phyloP scores from a whole-genome alignment of 2,113 vertebrate genomes.

The Poeciliopsis prolifica region DNA sequence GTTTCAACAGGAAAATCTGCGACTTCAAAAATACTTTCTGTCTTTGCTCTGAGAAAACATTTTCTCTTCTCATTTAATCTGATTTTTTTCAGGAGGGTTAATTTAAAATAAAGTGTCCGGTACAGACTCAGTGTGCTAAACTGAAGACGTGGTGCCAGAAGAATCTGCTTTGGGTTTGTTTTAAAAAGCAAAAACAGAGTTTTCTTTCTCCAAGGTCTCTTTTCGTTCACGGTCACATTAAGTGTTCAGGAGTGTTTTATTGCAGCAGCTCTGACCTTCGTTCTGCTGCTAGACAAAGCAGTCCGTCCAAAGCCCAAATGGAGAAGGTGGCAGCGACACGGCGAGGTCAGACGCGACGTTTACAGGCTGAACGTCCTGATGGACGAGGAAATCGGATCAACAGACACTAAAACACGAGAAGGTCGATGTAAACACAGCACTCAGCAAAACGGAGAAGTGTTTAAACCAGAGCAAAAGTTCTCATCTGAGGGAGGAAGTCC shows the following conservation, averaged over 20 bases:
- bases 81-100: background rate
- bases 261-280: conserved; percentile 6
- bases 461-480: background rate
- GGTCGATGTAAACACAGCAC: background rate
- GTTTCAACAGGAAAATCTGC: background rate
- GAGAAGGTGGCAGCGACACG: conserved; percentile 16
- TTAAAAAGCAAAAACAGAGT: background rate
- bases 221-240: background rate
- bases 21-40: background rate
- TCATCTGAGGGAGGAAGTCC: background rate
- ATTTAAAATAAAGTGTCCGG: background rate
- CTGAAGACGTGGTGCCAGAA: background rate
- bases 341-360: conserved; percentile 9
- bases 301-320: conserved; percentile 22
- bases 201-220: conserved; percentile 5
- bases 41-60: background rate
- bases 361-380: background rate
- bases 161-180: background rate
- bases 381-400: background rate
- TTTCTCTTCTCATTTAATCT: background rate
- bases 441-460: background rate
- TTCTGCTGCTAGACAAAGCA: conserved; percentile 5
- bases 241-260: conserved; percentile 12
- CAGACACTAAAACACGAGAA: background rate
- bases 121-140: background rate